phyloP scores from a whole-genome alignment of 2,888 invertebrate species.

The Cenopis cana region DNA sequence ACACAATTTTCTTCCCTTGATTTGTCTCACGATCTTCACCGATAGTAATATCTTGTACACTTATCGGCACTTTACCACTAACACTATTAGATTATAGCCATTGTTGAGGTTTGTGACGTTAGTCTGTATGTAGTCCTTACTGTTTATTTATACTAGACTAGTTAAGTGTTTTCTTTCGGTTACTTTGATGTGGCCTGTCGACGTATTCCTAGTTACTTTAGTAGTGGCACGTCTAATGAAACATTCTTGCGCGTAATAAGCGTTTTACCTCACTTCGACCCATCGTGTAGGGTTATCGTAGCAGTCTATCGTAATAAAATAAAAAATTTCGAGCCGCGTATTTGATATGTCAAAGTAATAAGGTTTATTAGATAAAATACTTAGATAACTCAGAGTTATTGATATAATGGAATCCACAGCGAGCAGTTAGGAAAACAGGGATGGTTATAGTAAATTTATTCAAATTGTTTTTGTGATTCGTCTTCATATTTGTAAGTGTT shows the following conservation, averaged over 20 bases:
- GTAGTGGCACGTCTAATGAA: slow-evolving; percentile 58
- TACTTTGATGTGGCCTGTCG: slow-evolving; percentile 59
- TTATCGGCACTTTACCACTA: slow-evolving; percentile 77
- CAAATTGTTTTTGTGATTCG: slow-evolving; percentile 79
- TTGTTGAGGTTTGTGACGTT: slow-evolving; percentile 78
- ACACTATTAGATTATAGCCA: slow-evolving; percentile 72
- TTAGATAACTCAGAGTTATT: slow-evolving; percentile 80
- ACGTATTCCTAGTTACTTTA: slow-evolving; percentile 51
- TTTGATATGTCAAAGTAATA: slow-evolving; percentile 85
- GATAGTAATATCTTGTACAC: slow-evolving; percentile 76
- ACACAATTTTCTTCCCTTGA: slow-evolving; percentile 75
- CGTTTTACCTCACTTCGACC: slow-evolving; percentile 73
- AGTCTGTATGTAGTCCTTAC: slow-evolving; percentile 70
- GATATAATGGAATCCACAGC: slow-evolving; percentile 75
- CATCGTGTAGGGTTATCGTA: slow-evolving; percentile 80
- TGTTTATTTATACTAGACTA: slow-evolving; percentile 72
- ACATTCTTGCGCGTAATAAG: slow-evolving; percentile 57
- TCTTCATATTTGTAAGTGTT: slow-evolving; percentile 81
- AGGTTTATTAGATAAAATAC: slow-evolving; percentile 80
- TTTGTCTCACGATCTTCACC: slow-evolving; percentile 80
- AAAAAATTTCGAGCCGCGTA: slow-evolving; percentile 85
- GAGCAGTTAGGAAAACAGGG: slow-evolving; percentile 85
- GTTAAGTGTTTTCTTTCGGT: slow-evolving; percentile 63
- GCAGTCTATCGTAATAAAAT: slow-evolving; percentile 74
- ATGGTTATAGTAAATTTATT: slow-evolving; percentile 78